Evolutionary conservation across 2,797 vertebrate genomes (phyloP), one percentile per base, ranked within the genome.

Genomic region (Tympanoctomys barrerae): DNA sequence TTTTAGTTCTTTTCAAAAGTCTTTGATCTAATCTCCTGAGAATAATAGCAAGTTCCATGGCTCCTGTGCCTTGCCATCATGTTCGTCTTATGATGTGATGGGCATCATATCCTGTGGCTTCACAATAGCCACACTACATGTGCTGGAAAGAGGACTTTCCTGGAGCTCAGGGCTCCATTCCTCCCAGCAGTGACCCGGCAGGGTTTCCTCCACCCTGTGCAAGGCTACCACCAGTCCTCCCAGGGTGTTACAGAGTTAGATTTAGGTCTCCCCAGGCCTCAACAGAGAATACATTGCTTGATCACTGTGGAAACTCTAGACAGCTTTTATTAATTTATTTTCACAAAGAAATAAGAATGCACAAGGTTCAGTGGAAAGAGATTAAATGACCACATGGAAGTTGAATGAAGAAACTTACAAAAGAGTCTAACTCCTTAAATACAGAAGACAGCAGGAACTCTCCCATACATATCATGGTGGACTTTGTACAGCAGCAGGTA

Each of bases 271-370:
- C 66, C 66, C 64, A 46, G 66, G 11, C 66, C n/a, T 85, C 87
- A 77, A 82, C 80, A 85, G 12, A 94, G 61, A 13, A 21, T 79
- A 70, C 24, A 68, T 22, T 33, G 46, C 4, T 3, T 46, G 68
- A 42, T 14, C 64, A 2, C 2, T 31, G 66, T 61, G 10, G 61
- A 95, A 46, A 82, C 6, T 42, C 26, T 46, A 73, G 33, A 59
- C 14, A 78, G 49, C n/a, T 93, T 93, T 86, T 70, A 87, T 64
- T 89, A 79, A 79, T 75, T 79, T 94, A 77, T 86, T 95, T 94
- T 83, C 57, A 95, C 66, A 85, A 84, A 90, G 61, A 94, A 92
- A 83, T 12, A 61, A 82, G 87, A 90, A 82, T 42, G 26, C 46
- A 81, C 26, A 52, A 46, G 16, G 8, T 80, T 86, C 52, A 49